A percentile compares a stretch with the other conserved stretches of the same genome.
Evolutionary conservation across 2,797 vertebrate genomes (phyloP).

Genomic region (Hydrophis major): DNA sequence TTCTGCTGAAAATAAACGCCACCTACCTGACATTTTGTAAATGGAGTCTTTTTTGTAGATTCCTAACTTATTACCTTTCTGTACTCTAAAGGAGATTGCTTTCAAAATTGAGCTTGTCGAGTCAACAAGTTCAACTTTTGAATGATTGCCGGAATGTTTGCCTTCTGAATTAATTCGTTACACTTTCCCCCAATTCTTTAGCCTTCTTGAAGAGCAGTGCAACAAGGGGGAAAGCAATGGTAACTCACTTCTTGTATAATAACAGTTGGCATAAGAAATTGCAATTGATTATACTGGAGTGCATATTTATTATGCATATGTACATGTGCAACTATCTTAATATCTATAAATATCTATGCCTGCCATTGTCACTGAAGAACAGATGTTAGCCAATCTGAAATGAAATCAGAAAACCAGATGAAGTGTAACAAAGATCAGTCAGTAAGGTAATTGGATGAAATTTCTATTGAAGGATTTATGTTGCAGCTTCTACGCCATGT

Average conservation of each 20-base stretch:
- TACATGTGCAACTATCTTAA: neutral
- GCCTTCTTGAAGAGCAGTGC: conserved; percentile 27
- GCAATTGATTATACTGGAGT: accelerated
- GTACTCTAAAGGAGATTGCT: conserved; percentile 52
- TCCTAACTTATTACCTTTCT: conserved; percentile 58
- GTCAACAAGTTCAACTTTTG: conserved; percentile 38
- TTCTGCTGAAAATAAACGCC: conserved; percentile 55
- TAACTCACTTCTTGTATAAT: neutral
- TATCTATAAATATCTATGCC: neutral
- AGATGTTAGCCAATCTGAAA: conserved; percentile 29
- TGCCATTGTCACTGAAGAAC: neutral
- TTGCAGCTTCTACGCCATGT: neutral
- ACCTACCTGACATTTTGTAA: conserved; percentile 55
- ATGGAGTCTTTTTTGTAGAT: conserved; percentile 57
- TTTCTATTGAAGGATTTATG: conserved; percentile 33
- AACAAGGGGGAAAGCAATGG: neutral
- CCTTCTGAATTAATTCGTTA: neutral
- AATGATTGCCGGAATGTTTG: neutral
- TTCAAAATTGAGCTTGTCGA: conserved; percentile 64
- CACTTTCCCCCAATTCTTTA: conserved; percentile 18
- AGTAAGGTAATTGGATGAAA: neutral
- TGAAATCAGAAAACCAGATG: conserved; percentile 23
- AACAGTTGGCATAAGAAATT: conserved; percentile 15
- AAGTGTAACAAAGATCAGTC: neutral
- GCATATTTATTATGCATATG: neutral